A percentile compares a stretch with the other conserved stretches of the same genome.
Evolutionary conservation across 2,113 vertebrate genomes (phyloP).

Genomic region (Ranitomeya variabilis): DNA sequence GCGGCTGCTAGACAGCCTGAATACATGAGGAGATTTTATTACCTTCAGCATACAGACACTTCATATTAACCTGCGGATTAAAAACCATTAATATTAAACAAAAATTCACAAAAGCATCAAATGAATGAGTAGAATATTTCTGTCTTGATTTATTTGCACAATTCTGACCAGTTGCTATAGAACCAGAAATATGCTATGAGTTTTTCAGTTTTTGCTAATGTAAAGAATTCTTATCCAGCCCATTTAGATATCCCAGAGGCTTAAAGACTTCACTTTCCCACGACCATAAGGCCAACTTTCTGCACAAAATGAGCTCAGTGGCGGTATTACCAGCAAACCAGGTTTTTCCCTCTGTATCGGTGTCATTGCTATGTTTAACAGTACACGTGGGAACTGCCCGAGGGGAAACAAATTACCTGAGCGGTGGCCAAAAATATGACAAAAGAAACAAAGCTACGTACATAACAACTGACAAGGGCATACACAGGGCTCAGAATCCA

Average conservation of each 20-base stretch:
- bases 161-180: background rate
- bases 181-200: background rate
- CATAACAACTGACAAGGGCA: background rate
- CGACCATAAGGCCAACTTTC: slow-evolving; percentile 37
- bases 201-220: background rate
- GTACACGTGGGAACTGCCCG: slow-evolving; percentile 28
- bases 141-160: background rate
- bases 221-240: slow-evolving; percentile 30
- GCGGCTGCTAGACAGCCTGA: too few species aligned
- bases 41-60: background rate
- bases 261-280: slow-evolving; percentile 47
- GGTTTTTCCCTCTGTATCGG: slow-evolving; percentile 11
- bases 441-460: background rate
- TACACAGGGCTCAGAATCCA: background rate
- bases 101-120: background rate
- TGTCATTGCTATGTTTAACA: slow-evolving; percentile 12
- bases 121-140: background rate
- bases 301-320: background rate
- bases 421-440: slow-evolving; percentile 12
- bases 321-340: slow-evolving; percentile 41
- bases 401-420: slow-evolving; percentile 43
- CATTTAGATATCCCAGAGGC: slow-evolving; percentile 13
- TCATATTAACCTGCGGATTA: background rate
- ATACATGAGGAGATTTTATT: too few species aligned
- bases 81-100: background rate